Evolutionary conservation across 2,113 vertebrate genomes (phyloP).

Genomic region (Brienomyrus brachyistius): DNA sequence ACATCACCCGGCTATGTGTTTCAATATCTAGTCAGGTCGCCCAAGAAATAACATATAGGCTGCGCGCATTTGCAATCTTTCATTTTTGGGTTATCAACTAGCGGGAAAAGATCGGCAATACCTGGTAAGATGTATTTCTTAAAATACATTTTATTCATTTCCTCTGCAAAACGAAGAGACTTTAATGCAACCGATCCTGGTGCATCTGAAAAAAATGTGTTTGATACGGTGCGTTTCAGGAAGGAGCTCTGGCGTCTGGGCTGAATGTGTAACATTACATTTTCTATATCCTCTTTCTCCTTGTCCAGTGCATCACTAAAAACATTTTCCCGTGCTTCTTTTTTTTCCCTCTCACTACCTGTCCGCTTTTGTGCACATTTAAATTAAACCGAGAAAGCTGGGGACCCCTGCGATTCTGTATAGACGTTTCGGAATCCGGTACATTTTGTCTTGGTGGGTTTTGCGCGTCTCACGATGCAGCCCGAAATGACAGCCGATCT

Average conservation of each 20-base stretch:
- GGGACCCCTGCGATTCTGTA: background rate
- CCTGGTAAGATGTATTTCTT: constrained; percentile 12
- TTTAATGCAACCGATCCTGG: background rate
- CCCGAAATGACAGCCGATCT: background rate
- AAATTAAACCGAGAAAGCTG: background rate
- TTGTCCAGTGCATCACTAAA: background rate
- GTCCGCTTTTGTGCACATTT: background rate
- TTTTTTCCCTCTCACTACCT: background rate
- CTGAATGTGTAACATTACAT: background rate
- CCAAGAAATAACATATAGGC: constrained; percentile 6
- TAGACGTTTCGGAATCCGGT: background rate
- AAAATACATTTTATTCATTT: background rate
- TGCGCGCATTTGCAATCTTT: background rate
- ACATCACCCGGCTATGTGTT: background rate
- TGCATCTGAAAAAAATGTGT: background rate
- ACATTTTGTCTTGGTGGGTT: background rate
- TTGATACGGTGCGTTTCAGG: background rate
- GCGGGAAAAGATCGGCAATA: constrained; percentile 2
- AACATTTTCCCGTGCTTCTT: background rate
- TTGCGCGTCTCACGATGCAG: background rate
- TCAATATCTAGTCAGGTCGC: background rate
- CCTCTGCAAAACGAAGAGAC: no score
- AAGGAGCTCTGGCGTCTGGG: background rate
- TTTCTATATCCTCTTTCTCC: background rate
- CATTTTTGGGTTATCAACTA: constrained; percentile 4